A percentile compares a stretch with the other conserved stretches of the same genome.
Evolutionary conservation across 2,888 invertebrate genomes (phyloP).

Genomic region (Hemaris fuciformis): DNA sequence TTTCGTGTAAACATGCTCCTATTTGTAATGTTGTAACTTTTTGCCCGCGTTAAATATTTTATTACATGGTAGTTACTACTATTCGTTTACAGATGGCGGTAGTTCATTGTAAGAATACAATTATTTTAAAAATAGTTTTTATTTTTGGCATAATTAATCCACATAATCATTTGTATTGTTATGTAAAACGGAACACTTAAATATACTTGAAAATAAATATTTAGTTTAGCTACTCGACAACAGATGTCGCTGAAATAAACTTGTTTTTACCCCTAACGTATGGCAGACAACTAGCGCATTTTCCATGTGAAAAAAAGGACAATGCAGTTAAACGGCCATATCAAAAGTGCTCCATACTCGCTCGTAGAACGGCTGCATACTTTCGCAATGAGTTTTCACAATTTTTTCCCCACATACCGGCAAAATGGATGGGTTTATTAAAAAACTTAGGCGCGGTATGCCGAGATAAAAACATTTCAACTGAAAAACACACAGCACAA

Average conservation of each 20-base stretch:
- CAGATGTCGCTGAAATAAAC: slow-evolving; percentile 34
- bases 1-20: slow-evolving; percentile 35
- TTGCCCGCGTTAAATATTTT: slow-evolving; percentile 60
- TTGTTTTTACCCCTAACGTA: neutral
- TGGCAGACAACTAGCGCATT: neutral
- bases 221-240: slow-evolving; percentile 34
- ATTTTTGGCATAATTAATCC: neutral
- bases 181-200: neutral
- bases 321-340: slow-evolving; percentile 8
- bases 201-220: neutral
- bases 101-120: neutral
- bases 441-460: slow-evolving; percentile 25
- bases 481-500: neutral
- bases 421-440: slow-evolving; percentile 22
- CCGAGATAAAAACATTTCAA: slow-evolving; percentile 1
- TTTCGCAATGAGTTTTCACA: slow-evolving; percentile 12
- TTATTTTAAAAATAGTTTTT: neutral
- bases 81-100: slow-evolving; percentile 37
- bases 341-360: slow-evolving; percentile 9
- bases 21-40: slow-evolving; percentile 66
- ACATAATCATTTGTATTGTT: neutral
- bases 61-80: slow-evolving; percentile 36
- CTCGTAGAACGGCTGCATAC: slow-evolving; percentile 10
- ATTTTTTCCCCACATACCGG: slow-evolving; percentile 17
- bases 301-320: neutral